Evolutionary conservation across 2,888 invertebrate genomes (phyloP), one percentile per base, ranked within the genome.

Genomic region (Seira musarum): DNA sequence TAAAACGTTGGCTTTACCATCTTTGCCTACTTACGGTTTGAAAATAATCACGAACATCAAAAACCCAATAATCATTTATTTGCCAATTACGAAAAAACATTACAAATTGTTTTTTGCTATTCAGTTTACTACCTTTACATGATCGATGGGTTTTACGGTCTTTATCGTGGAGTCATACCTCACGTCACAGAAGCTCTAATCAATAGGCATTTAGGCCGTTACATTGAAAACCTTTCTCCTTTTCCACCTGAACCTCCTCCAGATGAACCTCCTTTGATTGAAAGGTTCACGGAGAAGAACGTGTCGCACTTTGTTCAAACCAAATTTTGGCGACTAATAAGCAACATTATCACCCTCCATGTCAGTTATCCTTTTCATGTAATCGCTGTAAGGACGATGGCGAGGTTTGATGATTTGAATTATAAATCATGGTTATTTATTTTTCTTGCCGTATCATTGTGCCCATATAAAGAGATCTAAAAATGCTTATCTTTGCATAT

Each of bases 341-440:
- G 80, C 57, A 81, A 73, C n/a, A 53, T 83, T 1, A 81, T 69
- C 17, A 82, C 77, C 35, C 93, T 96, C 80, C 90, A 96, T 82
- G 93, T 94, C 22, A 94, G 96, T 72, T 96, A 98, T 88, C 98
- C 98, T 70, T 94, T 98, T 89, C 95, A 96, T 88, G 97, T 98
- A 63, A 94, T 98, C 84, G 94, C 96, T 78, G 90, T 97, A 72
- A 92, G 98, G 87, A 95, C 95, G 92, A 97, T 98, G 94, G 97
- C 97, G n/a, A 96, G 98, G 88, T 96, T n/a, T n/a, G n/a, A n/a
- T n/a, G n/a, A n/a, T n/a, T n/a, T n/a, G n/a, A n/a, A 97, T 90
- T 93, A 98, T 84, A 98, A 98, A 6, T 93, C 94, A 87, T 98
- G 98, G 90, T 92, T 92, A 72, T 91, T 93, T 6, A 17, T 61